A percentile compares a stretch with the other conserved stretches of the same genome.
These are phyloP conservation scores for Glomeris marginata DNA, from an alignment of 2,888 invertebrate genomes.

Conservation along the genomic window DNA sequence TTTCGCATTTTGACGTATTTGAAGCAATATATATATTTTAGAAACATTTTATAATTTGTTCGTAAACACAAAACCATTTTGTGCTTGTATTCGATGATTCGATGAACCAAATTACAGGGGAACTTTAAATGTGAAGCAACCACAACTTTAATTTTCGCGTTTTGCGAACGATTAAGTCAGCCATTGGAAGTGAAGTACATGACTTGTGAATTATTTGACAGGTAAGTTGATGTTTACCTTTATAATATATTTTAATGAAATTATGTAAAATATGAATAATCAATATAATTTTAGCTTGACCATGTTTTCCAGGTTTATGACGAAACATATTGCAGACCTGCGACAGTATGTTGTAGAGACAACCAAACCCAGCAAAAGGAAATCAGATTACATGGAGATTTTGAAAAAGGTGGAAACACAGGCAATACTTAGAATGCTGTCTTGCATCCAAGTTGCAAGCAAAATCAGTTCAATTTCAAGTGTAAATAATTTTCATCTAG, in stretches of 20 bases:
- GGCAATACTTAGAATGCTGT: slow-evolving; percentile 27
- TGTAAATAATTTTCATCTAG: too few species aligned
- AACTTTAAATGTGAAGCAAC: too few species aligned
- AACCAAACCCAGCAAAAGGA: not conserved
- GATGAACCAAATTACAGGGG: too few species aligned
- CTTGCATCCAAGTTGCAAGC: slow-evolving; percentile 33
- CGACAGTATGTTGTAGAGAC: slow-evolving; percentile 20
- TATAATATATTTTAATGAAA: too few species aligned
- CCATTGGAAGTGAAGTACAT: slow-evolving; percentile 25
- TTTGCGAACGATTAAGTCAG: slow-evolving; percentile 24
- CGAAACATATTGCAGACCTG: slow-evolving; percentile 25
- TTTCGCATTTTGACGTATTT: too few species aligned
- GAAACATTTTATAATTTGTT: too few species aligned
- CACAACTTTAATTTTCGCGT: slow-evolving; percentile 20
- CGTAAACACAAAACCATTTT: too few species aligned
- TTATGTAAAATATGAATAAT: not conserved
- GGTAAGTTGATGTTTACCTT: too few species aligned
- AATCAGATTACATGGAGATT: slow-evolving; percentile 21
- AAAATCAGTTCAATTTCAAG: slow-evolving; percentile 31
- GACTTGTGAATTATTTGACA: slow-evolving; percentile 27
- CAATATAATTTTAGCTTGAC: not conserved
- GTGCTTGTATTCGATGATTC: too few species aligned
- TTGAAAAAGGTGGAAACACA: slow-evolving; percentile 26
- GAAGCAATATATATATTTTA: too few species aligned
- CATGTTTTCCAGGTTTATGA: slow-evolving; percentile 26